phyloP scores from a whole-genome alignment of 2,797 vertebrate species.

The Agapornis canus region DNA sequence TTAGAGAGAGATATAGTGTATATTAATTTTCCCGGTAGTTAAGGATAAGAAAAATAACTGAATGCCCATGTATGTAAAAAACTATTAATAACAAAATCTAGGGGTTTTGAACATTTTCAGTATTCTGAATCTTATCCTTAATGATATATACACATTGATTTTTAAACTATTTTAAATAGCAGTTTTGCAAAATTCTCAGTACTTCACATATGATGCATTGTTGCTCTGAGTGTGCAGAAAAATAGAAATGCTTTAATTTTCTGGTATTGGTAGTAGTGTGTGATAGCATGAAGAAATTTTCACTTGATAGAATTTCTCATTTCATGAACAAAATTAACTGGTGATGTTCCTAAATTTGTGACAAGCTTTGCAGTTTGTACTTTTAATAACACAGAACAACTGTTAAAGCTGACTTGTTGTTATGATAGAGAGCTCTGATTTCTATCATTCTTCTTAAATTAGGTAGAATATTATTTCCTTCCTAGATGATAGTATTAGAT shows the following conservation, averaged over 20 bases:
- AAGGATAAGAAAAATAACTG: background rate
- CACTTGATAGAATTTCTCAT: background rate
- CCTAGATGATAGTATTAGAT: background rate
- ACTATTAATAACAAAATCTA: background rate
- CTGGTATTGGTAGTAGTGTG: background rate
- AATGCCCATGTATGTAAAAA: background rate
- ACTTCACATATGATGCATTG: background rate
- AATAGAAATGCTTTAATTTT: background rate
- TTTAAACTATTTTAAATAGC: background rate
- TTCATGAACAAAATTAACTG: background rate
- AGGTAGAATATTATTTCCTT: background rate
- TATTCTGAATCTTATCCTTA: background rate
- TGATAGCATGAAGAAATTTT: background rate
- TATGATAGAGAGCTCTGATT: background rate
- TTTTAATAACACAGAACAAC: background rate
- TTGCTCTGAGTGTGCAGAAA: background rate
- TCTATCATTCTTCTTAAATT: background rate
- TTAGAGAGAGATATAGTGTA: background rate
- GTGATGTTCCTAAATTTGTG: background rate
- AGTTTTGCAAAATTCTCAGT: background rate
- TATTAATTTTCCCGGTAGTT: background rate
- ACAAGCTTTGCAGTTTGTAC: background rate
- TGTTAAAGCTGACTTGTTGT: background rate
- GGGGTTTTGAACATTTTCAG: background rate
- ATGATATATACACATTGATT: background rate